A percentile compares a stretch with the other conserved stretches of the same genome.
phyloP scores from a whole-genome alignment of 2,888 invertebrate genomes.

The Cyaniris semiargus region DNA sequence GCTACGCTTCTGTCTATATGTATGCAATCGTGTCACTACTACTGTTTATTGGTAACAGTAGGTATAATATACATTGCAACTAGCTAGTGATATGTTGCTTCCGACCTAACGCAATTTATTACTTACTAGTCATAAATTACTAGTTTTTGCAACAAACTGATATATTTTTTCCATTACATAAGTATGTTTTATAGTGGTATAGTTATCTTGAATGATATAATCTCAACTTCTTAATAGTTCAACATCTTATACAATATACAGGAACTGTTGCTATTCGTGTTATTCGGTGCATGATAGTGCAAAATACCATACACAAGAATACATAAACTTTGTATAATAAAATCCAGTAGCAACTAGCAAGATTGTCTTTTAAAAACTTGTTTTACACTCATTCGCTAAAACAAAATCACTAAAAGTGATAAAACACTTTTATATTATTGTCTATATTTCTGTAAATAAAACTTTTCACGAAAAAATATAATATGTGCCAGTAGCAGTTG shows the following conservation, averaged over 20 bases:
- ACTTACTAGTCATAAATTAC: slow-evolving; percentile 15
- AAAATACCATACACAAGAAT: not conserved
- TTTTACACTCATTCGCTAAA: too few relatives aligned
- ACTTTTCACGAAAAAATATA: too few relatives aligned
- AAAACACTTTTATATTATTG: too few relatives aligned
- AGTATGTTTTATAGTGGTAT: not conserved
- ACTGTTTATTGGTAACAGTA: not conserved
- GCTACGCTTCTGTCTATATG: too few relatives aligned
- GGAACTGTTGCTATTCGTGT: not conserved
- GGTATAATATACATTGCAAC: not conserved
- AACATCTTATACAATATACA: slow-evolving; percentile 13
- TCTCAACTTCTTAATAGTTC: slow-evolving; percentile 21
- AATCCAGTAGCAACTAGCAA: too few relatives aligned
- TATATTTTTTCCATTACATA: not conserved
- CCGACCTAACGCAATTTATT: slow-evolving; percentile 19
- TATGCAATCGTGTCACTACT: slow-evolving; percentile 1
- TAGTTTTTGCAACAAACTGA: not conserved
- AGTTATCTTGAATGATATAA: slow-evolving; percentile 17
- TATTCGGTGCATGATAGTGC: not conserved
- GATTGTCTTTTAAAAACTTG: too few relatives aligned
- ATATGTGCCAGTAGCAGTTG: too few relatives aligned
- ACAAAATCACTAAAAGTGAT: too few relatives aligned
- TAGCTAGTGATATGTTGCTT: slow-evolving; percentile 22
- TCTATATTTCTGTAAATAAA: too few relatives aligned
- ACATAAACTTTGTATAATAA: not conserved